Conservation (phyloP, 1,140 invertebrate species). For the Sarcophaga peregrina region DNA sequence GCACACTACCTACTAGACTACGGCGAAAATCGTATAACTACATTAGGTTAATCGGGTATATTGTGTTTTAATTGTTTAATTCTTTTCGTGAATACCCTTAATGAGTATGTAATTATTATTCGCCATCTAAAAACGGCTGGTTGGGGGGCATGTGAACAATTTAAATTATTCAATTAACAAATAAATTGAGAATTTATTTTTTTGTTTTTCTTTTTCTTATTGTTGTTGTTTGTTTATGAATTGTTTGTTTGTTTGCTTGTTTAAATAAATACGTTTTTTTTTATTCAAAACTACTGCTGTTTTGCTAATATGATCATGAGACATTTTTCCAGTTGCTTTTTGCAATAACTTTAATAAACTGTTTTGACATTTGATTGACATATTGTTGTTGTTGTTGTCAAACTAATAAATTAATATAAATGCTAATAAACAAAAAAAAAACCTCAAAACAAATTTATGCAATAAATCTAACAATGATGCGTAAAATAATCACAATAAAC, state of each 20-base stretch:
- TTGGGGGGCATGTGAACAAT: not conserved
- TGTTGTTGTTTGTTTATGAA: not conserved
- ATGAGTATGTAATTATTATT: not conserved
- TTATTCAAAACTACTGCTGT: not conserved
- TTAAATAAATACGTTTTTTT: not conserved
- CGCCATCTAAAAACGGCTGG: not conserved
- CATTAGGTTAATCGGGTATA: no score
- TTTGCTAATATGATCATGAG: no score
- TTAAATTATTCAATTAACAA: constrained; percentile 28
- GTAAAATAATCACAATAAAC: constrained; percentile 11
- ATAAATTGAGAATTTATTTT: constrained; percentile 8
- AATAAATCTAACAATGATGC: constrained; percentile 33
- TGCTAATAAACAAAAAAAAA: not conserved
- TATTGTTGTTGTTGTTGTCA: constrained; percentile 3
- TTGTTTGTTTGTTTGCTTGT: constrained; percentile 21
- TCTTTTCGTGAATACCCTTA: not conserved
- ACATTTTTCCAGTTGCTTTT: not conserved
- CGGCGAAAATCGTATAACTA: no score
- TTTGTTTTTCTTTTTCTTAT: not conserved
- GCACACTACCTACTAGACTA: no score
- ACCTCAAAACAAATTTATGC: not conserved
- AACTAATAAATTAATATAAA: not conserved
- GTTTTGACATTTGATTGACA: constrained; percentile 39
- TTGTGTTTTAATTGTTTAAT: no score
- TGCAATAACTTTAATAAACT: constrained; percentile 28